phyloP scores from a whole-genome alignment of 2,888 invertebrate genomes.

The Drosophila formosana region DNA sequence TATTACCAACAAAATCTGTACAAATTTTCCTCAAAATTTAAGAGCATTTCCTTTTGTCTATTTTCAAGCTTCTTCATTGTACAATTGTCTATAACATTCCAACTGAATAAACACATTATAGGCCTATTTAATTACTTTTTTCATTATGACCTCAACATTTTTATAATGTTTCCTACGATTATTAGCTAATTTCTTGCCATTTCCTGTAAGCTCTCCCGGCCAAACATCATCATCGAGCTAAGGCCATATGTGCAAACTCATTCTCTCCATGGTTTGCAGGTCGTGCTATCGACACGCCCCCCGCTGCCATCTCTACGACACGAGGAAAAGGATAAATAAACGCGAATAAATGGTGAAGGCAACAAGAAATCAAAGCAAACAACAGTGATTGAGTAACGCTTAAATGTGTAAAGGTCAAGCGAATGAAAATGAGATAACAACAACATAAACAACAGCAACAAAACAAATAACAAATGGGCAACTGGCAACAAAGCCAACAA shows the following conservation, averaged over 20 bases:
- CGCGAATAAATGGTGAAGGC: conserved; percentile 65
- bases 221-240: background rate
- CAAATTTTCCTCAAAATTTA: too few species aligned
- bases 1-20: too few species aligned
- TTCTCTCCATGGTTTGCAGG: background rate
- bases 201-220: background rate
- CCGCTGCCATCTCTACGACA: conserved; percentile 37
- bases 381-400: conserved; percentile 71
- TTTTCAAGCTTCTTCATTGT: background rate
- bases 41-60: background rate
- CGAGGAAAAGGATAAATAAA: conserved; percentile 63
- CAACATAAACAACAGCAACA: conserved; percentile 20
- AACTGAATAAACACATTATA: background rate
- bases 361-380: conserved; percentile 63
- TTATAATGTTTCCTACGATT: conserved; percentile 1
- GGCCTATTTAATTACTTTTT: background rate
- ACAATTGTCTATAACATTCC: background rate
- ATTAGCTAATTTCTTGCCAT: background rate
- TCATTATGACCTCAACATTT: background rate
- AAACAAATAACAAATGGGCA: conserved; percentile 24
- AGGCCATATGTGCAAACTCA: background rate
- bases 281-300: conserved; percentile 32
- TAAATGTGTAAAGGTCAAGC: conserved; percentile 76
- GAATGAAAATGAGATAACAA: conserved; percentile 35
- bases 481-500: conserved; percentile 30